phyloP scores from a whole-genome alignment of 2,113 vertebrate species.

The Phylloscopus whistleri region DNA sequence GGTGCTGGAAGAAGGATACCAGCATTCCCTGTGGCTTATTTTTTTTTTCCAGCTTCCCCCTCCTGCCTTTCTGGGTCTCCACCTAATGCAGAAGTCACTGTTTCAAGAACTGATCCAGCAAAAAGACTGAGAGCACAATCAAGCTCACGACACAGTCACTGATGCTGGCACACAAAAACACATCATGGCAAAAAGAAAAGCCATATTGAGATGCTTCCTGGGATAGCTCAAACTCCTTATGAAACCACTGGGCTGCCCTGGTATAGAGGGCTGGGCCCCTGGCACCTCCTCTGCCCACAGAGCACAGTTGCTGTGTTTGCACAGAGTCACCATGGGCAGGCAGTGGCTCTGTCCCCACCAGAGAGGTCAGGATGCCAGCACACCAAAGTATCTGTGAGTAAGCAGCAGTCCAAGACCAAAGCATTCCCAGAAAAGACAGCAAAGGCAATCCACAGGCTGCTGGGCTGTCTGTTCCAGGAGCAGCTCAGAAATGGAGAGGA shows the following conservation, averaged over 20 bases:
- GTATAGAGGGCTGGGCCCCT: not conserved
- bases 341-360: not conserved
- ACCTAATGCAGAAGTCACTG: not conserved
- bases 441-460: not conserved
- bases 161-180: not conserved
- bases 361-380: not conserved
- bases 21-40: not conserved
- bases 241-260: not conserved
- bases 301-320: not conserved
- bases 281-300: not conserved
- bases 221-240: not conserved
- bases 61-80: not conserved
- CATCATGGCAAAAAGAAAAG: not conserved
- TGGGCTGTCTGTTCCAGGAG: not conserved
- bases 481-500: not conserved
- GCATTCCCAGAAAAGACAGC: not conserved
- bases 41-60: not conserved
- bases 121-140: not conserved
- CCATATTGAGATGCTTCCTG: not conserved
- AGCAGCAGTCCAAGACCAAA: not conserved
- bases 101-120: not conserved
- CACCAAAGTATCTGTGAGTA: accelerated
- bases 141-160: not conserved
- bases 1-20: not conserved
- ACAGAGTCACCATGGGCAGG: not conserved